Evolutionary conservation across 53 echinoderm and acorn worm genomes (phyloP).

Genomic region (Zoroaster sp.): DNA sequence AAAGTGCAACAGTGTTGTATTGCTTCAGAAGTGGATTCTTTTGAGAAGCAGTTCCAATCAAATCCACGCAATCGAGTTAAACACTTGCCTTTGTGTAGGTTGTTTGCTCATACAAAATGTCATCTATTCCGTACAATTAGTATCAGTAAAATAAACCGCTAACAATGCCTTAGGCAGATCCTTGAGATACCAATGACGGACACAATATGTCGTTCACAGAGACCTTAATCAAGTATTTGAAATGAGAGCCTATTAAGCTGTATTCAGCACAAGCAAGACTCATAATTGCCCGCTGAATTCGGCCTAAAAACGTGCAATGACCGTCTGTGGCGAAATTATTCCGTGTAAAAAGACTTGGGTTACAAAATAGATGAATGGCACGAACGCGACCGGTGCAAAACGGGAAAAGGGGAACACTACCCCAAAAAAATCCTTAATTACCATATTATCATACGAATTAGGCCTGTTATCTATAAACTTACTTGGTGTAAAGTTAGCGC

Average conservation of each 20-base stretch:
- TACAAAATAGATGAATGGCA: no score
- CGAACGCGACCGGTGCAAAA: no score
- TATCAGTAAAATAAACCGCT: not conserved
- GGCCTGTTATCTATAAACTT: no score
- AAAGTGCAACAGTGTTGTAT: not conserved
- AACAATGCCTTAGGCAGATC: not conserved
- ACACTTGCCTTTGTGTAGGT: constrained; percentile 6
- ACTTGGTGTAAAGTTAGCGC: no score
- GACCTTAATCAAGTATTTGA: not conserved
- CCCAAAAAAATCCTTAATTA: no score
- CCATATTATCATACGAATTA: no score
- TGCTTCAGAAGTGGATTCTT: no score
- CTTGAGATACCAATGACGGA: not conserved
- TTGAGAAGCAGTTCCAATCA: not conserved
- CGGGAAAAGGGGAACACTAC: no score
- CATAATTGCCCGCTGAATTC: not conserved
- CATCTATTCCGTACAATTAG: not conserved
- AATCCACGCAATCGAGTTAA: constrained; percentile 20
- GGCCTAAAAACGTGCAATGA: no score
- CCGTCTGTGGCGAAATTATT: no score
- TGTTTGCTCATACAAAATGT: not conserved
- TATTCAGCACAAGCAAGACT: constrained; percentile 3
- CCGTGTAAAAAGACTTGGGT: no score
- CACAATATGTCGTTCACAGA: not conserved
- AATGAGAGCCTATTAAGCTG: not conserved